A percentile compares a stretch with the other conserved stretches of the same genome.
These are phyloP conservation scores for Halcyon malimbica DNA, from an alignment of 2,113 vertebrate genomes.

Conservation along the genomic window DNA sequence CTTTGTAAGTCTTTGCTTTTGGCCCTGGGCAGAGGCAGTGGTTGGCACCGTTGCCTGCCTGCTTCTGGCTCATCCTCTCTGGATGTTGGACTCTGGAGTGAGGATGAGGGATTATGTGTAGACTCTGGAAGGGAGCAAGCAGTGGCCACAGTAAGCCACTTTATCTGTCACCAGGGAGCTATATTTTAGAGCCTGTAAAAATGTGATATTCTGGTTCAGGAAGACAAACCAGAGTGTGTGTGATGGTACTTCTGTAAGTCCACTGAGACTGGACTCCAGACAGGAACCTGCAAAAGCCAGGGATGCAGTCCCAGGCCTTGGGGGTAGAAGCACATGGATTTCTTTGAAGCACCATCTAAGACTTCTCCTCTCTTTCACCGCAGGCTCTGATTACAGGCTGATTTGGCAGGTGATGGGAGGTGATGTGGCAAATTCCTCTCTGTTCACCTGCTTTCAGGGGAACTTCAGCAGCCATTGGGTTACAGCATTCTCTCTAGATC, in stretches of 20 bases:
- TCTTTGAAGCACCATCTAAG: neutral
- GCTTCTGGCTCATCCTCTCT: neutral
- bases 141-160: neutral
- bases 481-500: accelerated
- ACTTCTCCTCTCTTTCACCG: neutral
- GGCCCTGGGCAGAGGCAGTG: neutral
- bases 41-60: neutral
- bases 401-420: neutral
- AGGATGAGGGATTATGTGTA: neutral
- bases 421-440: neutral
- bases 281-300: neutral
- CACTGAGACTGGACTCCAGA: neutral
- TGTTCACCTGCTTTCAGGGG: neutral
- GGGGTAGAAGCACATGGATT: accelerated
- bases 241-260: neutral
- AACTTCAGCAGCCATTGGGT: neutral
- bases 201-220: neutral
- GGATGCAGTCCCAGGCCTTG: accelerated
- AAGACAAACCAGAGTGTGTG: neutral
- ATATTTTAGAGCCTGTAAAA: neutral
- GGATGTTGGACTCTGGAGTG: neutral
- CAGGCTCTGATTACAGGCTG: neutral
- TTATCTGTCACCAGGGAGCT: neutral
- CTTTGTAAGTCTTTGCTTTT: neutral
- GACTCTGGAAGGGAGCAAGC: neutral